Percentiles rank a stretch among this genome's conserved stretches.
Evolutionary conservation across 1,140 invertebrate species (phyloP).

Genomic region (Philopotamus ludificatus): DNA sequence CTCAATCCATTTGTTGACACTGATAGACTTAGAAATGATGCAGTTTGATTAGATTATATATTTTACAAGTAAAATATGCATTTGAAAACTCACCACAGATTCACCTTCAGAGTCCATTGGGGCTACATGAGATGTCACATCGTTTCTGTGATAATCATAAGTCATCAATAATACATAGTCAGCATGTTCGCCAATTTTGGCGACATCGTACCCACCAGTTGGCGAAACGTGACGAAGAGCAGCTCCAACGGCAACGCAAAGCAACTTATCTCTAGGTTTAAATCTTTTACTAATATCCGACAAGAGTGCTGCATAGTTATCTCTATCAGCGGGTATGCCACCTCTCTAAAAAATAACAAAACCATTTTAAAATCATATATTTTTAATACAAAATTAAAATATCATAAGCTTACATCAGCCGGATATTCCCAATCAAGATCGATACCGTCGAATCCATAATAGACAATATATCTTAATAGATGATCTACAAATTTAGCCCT

Average conservation of each 20-base stretch:
- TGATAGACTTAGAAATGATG: conserved; percentile 41
- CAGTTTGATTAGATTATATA: neutral
- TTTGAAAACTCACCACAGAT: conserved; percentile 40
- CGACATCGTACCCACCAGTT: conserved; percentile 63
- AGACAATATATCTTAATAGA: conserved; percentile 54
- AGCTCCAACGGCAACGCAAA: conserved; percentile 58
- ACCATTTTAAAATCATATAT: neutral
- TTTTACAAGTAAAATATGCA: too few species aligned
- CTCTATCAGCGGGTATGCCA: conserved; percentile 51
- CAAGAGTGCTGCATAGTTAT: conserved; percentile 55
- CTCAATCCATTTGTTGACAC: conserved; percentile 54
- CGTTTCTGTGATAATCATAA: conserved; percentile 53
- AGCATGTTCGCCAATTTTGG: conserved; percentile 52
- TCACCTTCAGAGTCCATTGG: conserved; percentile 47
- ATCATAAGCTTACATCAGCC: conserved; percentile 43
- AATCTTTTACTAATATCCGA: conserved; percentile 56
- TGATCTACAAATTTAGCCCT: conserved; percentile 54
- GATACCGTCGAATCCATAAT: conserved; percentile 64
- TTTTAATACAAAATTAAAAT: too few species aligned
- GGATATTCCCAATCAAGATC: conserved; percentile 72
- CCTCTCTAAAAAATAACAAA: conserved; percentile 47
- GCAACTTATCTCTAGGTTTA: conserved; percentile 46
- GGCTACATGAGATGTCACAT: conserved; percentile 58
- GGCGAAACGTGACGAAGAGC: conserved; percentile 46
- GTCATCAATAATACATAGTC: conserved; percentile 52